These are phyloP conservation scores for Athalia rosae DNA, from an alignment of 2,888 invertebrate species.

Conservation along the genomic window DNA sequence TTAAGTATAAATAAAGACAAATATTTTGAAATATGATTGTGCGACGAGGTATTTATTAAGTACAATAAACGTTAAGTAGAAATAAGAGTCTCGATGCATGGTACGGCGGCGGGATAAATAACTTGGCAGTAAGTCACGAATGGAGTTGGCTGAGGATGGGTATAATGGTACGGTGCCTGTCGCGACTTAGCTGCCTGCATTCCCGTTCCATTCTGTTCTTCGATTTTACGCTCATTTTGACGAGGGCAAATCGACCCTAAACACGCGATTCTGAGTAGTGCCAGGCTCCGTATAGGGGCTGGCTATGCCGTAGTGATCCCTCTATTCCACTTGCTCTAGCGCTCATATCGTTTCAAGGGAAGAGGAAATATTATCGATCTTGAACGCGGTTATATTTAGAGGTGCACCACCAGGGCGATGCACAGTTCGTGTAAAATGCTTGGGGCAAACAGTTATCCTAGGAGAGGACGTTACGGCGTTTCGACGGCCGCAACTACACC, in stretches of 20 bases:
- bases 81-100: not conserved
- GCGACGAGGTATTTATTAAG: not conserved
- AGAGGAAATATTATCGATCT: not conserved
- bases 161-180: conserved; percentile 66
- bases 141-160: not conserved
- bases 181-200: conserved; percentile 33
- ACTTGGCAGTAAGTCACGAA: conserved; percentile 37
- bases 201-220: not conserved
- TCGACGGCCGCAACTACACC: conserved; percentile 52
- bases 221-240: conserved; percentile 42
- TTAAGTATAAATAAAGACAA: not conserved
- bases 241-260: conserved; percentile 59
- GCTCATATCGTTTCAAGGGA: too few species aligned
- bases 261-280: conserved; percentile 64
- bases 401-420: conserved; percentile 38
- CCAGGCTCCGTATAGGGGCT: conserved; percentile 59
- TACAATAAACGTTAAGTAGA: not conserved
- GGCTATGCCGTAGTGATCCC: conserved; percentile 32
- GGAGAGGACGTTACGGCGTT: conserved; percentile 56
- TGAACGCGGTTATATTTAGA: conserved; percentile 52
- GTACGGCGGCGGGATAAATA: not conserved
- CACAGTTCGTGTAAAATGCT: conserved; percentile 61
- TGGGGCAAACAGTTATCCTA: conserved; percentile 57
- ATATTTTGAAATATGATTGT: not conserved
- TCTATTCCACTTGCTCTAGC: conserved; percentile 52